Evolutionary conservation across 2,797 vertebrate genomes (phyloP), one percentile per base, ranked within the genome.

Genomic region (Propithecus deckenii): DNA sequence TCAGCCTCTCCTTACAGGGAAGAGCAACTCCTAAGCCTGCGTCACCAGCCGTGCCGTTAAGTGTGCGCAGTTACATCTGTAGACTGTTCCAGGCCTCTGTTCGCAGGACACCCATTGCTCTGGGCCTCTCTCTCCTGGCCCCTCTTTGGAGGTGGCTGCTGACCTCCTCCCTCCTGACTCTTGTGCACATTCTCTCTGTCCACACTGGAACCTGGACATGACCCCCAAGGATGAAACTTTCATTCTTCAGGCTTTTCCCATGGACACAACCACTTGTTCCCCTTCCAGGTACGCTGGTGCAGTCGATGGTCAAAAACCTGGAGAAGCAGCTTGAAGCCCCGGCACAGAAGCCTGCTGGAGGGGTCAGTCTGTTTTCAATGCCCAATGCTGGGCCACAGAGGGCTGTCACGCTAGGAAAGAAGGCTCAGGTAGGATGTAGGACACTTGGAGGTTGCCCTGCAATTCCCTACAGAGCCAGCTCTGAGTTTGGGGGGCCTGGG

Each of bases 221-320:
- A 41, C 22, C 63, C 59, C 3, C 6, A 18, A 32, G 50, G 57
- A 20, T 35, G 46, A 13, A 41, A 43, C 0, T 0, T 76, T 76
- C 18, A 15, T 35, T 41, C 18, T 25, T 67, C 0, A 0, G n/a
- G 9, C 23, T 25, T 35, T 43, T n/a, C 14, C 17, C 10, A 57
- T 22, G 79, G 22, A 41, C 12, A 46, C 78, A 80, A 59, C 35
- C 43, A 0, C 17, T 59, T 86, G 15, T 95, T 35, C 15, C 28
- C 38, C 12, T 20, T 79, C 6, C 91, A 99, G 99, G 97, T 61
- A 98, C 97, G 3, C 83, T 97, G 84, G 97, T 98, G 8, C 96
- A 98, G 72, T 97, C 75, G 0, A 91, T 97, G 67, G 97, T 95
- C 52, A 98, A 91, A 92, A 98, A 96, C 86, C 88, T 98, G 2